phyloP scores from a whole-genome alignment of 2,113 vertebrate genomes.

The Taurulus bubalis region DNA sequence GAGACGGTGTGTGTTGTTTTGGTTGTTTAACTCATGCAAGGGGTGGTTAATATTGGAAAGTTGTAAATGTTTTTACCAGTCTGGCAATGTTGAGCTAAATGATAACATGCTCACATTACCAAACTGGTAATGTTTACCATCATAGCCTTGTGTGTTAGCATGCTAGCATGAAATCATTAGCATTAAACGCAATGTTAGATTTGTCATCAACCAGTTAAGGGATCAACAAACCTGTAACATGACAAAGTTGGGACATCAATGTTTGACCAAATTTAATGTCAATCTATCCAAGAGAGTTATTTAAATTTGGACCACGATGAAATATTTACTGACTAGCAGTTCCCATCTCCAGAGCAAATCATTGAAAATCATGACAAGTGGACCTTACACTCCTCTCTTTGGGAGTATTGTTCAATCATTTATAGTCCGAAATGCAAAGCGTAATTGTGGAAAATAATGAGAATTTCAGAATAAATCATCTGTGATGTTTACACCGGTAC shows the following conservation, averaged over 20 bases:
- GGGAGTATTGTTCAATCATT: neutral
- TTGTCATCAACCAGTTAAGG: neutral
- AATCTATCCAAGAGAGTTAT: neutral
- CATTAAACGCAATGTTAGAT: neutral
- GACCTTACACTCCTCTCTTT: neutral
- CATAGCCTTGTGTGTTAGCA: neutral
- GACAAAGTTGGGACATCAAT: neutral
- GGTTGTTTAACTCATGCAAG: neutral
- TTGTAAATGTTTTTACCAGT: neutral
- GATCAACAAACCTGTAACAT: neutral
- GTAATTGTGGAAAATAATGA: constrained; percentile 6
- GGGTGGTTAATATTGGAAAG: neutral
- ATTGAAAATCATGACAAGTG: neutral
- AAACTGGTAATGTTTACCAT: neutral
- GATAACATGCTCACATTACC: neutral
- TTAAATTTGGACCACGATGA: neutral
- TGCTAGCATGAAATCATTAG: neutral
- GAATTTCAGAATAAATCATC: neutral
- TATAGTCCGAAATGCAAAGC: neutral
- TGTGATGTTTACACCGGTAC: constrained; percentile 20
- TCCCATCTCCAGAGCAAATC: neutral
- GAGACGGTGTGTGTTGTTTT: neutral
- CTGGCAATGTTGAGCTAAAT: neutral
- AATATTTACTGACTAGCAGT: neutral
- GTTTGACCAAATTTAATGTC: neutral